Conservation (phyloP, 2,888 invertebrate species). For the Rotaria macrura region DNA sequence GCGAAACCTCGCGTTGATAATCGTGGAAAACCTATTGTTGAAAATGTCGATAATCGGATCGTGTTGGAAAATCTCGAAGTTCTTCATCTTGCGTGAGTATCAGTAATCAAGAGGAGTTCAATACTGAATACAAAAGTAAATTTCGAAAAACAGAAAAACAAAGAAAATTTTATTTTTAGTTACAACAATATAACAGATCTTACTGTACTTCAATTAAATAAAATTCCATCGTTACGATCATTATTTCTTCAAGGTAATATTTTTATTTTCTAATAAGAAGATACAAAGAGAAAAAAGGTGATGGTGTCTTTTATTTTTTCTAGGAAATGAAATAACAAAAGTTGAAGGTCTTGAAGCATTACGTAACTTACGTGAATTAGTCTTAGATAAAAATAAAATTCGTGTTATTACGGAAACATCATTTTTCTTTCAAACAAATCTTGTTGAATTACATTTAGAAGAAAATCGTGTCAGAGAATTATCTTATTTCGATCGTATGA, state of each 20-base stretch:
- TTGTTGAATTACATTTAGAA: slow-evolving; percentile 49
- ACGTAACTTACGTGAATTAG: slow-evolving; percentile 46
- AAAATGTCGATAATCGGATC: background rate
- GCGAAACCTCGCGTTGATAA: slow-evolving; percentile 35
- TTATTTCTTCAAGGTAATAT: slow-evolving; percentile 46
- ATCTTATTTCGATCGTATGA: slow-evolving; percentile 41
- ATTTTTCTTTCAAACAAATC: slow-evolving; percentile 46
- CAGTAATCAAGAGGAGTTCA: too few species aligned
- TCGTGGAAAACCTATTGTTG: slow-evolving; percentile 1
- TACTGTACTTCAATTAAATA: slow-evolving; percentile 42
- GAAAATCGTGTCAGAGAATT: slow-evolving; percentile 48
- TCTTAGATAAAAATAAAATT: slow-evolving; percentile 49
- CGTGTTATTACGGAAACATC: slow-evolving; percentile 43
- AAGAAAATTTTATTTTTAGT: too few species aligned
- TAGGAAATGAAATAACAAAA: slow-evolving; percentile 48
- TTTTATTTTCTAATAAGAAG: background rate
- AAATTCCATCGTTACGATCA: slow-evolving; percentile 46
- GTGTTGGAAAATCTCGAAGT: slow-evolving; percentile 48
- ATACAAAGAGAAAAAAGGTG: too few species aligned
- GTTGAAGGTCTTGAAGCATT: slow-evolving; percentile 47
- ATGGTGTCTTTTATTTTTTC: background rate
- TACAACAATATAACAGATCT: slow-evolving; percentile 49
- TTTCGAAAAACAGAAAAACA: too few species aligned
- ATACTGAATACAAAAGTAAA: too few species aligned
- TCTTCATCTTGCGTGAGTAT: slow-evolving; percentile 42